phyloP scores from a whole-genome alignment of 1,140 invertebrate species.

The Drosophila lacteicornis region DNA sequence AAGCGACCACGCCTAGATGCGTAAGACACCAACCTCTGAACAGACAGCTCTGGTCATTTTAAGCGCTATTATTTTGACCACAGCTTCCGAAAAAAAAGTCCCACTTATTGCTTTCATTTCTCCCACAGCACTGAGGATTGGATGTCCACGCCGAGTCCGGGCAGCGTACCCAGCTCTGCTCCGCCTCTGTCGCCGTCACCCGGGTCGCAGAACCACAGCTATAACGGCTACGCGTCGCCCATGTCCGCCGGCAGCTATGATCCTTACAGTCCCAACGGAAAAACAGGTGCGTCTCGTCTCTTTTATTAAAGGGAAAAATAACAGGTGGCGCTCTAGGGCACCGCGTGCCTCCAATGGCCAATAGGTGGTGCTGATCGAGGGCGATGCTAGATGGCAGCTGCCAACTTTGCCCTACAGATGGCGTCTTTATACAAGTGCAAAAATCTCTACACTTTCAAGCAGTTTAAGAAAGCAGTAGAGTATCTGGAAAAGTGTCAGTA shows the following conservation, averaged over 20 bases:
- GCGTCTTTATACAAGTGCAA: no score
- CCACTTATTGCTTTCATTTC: neutral
- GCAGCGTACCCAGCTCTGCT: conserved; percentile 87
- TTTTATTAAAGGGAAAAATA: neutral
- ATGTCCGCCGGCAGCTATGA: conserved; percentile 93
- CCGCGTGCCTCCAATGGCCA: no score
- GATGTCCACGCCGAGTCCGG: conserved; percentile 87
- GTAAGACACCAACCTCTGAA: conserved; percentile 45
- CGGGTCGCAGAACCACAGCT: conserved; percentile 86
- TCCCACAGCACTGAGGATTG: conserved; percentile 86
- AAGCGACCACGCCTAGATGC: conserved; percentile 78
- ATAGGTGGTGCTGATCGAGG: no score
- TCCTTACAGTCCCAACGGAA: conserved; percentile 93
- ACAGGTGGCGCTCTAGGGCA: no score
- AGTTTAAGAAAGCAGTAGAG: no score
- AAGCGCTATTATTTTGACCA: no score
- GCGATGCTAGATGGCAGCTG: no score
- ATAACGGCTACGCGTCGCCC: conserved; percentile 92
- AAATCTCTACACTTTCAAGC: no score
- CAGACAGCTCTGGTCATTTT: neutral
- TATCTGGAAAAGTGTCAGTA: no score
- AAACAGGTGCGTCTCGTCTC: conserved; percentile 90
- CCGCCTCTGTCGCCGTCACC: conserved; percentile 87
- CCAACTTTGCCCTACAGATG: no score
- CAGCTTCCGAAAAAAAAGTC: neutral